These are phyloP conservation scores for Coilia nasus DNA, from an alignment of 2,797 vertebrate genomes.

Conservation along the genomic window DNA sequence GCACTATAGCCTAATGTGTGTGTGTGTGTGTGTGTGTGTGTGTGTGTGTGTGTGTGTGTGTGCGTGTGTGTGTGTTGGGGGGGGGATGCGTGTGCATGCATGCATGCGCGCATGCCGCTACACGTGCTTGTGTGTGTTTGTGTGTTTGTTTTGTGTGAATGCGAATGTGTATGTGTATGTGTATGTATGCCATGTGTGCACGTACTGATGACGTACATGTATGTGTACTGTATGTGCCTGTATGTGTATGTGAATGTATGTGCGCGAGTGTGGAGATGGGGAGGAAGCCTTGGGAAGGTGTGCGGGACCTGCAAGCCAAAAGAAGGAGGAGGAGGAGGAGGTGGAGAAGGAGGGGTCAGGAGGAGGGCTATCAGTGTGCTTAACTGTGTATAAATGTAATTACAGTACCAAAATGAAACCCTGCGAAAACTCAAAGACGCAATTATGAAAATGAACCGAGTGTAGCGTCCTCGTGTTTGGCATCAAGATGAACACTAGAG, in stretches of 20 bases:
- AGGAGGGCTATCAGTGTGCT: neutral
- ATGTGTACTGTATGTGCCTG: neutral
- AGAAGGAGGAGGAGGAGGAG: slow-evolving; percentile 5
- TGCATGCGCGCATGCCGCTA: slow-evolving; percentile 42
- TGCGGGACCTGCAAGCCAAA: slow-evolving; percentile 15
- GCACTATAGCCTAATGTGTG: slow-evolving; percentile 37
- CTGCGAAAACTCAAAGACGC: slow-evolving; percentile 75
- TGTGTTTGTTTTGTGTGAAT: neutral
- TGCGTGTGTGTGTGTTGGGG: neutral
- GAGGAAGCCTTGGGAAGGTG: neutral
- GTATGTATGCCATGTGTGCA: neutral
- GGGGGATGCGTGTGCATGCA: slow-evolving; percentile 25
- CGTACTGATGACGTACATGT: neutral
- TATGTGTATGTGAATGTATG: neutral
- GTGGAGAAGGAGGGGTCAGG: neutral
- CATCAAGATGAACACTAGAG: slow-evolving; percentile 76
- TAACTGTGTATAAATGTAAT: slow-evolving; percentile 77
- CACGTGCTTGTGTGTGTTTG: slow-evolving; percentile 18
- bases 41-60: slow-evolving; percentile 56
- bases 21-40: slow-evolving; percentile 56
- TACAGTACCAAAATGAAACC: slow-evolving; percentile 73
- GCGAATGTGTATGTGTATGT: neutral
- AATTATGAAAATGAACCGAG: slow-evolving; percentile 80
- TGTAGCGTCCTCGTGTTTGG: slow-evolving; percentile 70
- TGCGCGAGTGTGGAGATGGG: too few species aligned